These are phyloP conservation scores for Mesorhabditis sp. DNA, from an alignment of 2,888 invertebrate genomes.

Conservation along the genomic window DNA sequence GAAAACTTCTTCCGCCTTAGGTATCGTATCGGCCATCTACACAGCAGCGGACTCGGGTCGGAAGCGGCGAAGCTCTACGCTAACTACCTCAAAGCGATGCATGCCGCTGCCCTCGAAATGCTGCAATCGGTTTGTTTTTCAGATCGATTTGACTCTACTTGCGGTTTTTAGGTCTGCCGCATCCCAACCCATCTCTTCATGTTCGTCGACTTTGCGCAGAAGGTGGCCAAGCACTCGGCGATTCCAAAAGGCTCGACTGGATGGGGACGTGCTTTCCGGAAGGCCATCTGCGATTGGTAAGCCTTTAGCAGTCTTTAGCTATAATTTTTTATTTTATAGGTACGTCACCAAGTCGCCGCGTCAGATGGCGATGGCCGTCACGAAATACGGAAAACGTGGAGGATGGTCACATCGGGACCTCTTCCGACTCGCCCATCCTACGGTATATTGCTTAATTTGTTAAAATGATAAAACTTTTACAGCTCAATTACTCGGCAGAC, in stretches of 20 bases:
- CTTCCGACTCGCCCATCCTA: constrained; percentile 60
- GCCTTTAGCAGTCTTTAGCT: constrained; percentile 7
- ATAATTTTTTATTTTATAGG: constrained; percentile 16
- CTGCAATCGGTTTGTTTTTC: constrained; percentile 17
- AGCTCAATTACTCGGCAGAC: not conserved
- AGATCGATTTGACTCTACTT: not conserved
- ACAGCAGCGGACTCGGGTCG: constrained; percentile 18
- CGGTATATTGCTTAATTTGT: no score
- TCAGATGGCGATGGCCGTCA: constrained; percentile 69
- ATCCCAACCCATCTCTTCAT: constrained; percentile 69
- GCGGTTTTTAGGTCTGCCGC: constrained; percentile 64
- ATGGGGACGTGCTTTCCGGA: constrained; percentile 70
- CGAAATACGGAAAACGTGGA: constrained; percentile 68
- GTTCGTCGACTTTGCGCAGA: constrained; percentile 65
- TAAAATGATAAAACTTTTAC: constrained; percentile 13
- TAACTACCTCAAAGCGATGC: constrained; percentile 31
- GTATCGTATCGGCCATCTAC: not conserved
- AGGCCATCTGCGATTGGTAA: constrained; percentile 70
- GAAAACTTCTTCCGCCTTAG: no score
- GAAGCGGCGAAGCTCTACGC: constrained; percentile 15
- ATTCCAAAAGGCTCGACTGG: constrained; percentile 56
- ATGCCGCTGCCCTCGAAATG: constrained; percentile 29
- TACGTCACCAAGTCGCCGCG: constrained; percentile 65
- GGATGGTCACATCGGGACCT: constrained; percentile 74
- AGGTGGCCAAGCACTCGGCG: constrained; percentile 17